Evolutionary conservation across 2,888 invertebrate genomes (phyloP), one percentile per base, ranked within the genome.

Genomic region (Rhabditoides inermis): DNA sequence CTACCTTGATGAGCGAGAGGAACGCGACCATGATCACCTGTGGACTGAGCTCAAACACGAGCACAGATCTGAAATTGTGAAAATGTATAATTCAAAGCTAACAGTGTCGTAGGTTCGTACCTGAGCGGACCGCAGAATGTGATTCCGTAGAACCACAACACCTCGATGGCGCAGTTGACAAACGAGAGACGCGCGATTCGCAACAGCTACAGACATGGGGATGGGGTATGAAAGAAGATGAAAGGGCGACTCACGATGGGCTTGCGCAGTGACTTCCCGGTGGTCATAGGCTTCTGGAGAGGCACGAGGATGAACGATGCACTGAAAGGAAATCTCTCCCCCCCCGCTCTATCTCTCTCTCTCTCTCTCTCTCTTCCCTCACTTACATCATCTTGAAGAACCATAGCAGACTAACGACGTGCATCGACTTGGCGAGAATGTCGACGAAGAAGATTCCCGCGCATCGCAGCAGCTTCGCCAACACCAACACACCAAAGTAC

Each of bases 111-210:
- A 12, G 25, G 10, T 12, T 41, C 46, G n/a, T 37, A 65, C 74
- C 80, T 75, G 12, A 82, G 69, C 2, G 82, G 81, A 7, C 82
- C 82, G 71, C 81, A 81, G 10, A 80, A 76, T 0, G 80, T 79
- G n/a, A 82, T 75, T 2, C 81, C 81, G 75, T 81, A 81, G 57
- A 81, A 73, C 81, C 81, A 81, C 12, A 82, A 62, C 20, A 81
- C 69, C 44, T 78, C 77, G 30, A 81, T 77, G 5, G 79, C 52
- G 41, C 75, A 60, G 45, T 73, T 74, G 12, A 70, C 54, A 2
- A 73, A 37, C 0, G 73, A 57, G 3, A 73, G 49, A 32, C 66
- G 68, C 1, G 51, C 59, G 22, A 73, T 64, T 25, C 72, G 53
- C 7, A 64, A 49, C 39, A 68, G 51, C 69, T 70, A 28, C 45